Evolutionary conservation across 2,888 invertebrate genomes (phyloP).

Genomic region (Callosobruchus maculatus): DNA sequence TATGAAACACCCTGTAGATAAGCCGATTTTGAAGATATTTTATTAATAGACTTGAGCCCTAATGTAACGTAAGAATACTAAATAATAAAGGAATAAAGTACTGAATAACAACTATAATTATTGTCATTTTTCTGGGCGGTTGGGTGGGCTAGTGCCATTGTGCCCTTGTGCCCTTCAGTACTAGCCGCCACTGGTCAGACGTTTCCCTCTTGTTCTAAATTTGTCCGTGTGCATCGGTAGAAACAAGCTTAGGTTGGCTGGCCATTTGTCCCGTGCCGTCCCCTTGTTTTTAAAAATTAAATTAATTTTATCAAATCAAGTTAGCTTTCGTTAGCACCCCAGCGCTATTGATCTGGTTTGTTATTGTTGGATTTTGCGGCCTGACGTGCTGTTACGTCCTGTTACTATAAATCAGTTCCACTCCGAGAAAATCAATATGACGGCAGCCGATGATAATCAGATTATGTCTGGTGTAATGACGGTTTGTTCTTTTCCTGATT

Average conservation of each 20-base stretch:
- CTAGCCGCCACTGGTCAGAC: no score
- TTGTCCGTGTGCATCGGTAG: background rate
- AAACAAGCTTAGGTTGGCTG: background rate
- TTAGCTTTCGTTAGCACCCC: background rate
- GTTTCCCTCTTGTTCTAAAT: background rate
- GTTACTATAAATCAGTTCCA: constrained; percentile 17
- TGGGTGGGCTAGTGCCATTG: no score
- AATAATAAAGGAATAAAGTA: no score
- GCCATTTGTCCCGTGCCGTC: background rate
- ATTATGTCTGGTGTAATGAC: constrained; percentile 40
- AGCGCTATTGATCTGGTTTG: background rate
- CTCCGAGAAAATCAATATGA: constrained; percentile 33
- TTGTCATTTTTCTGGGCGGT: no score
- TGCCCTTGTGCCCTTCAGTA: no score
- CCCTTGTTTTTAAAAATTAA: background rate
- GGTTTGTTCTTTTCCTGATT: constrained; percentile 27
- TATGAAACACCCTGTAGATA: no score
- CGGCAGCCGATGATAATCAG: constrained; percentile 44
- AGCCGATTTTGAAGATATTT: no score
- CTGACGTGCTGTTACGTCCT: background rate
- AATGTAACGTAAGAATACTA: no score
- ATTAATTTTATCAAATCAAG: background rate
- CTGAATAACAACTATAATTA: no score
- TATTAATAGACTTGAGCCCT: no score
- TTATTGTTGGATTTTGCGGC: background rate